phyloP scores from a whole-genome alignment of 2,113 vertebrate genomes.

The Marcusenius ussheri region DNA sequence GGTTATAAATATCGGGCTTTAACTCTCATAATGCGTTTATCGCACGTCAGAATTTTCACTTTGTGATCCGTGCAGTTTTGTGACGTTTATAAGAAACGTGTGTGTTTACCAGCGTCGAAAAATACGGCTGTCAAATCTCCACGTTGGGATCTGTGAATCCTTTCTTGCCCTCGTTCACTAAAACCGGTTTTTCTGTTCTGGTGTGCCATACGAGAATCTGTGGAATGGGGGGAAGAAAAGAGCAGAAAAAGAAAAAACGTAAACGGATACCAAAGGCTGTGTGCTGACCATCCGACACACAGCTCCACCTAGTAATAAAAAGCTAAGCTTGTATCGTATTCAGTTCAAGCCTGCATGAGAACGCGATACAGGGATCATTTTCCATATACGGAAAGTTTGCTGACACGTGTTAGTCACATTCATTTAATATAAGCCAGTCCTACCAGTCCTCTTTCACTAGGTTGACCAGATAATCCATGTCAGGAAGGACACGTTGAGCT shows the following conservation, averaged over 20 bases:
- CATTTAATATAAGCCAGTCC: not conserved
- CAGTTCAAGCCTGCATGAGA: not conserved
- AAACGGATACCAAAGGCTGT: not conserved
- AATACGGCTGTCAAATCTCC: slow-evolving; percentile 75
- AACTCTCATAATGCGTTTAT: not conserved
- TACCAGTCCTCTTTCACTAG: not conserved
- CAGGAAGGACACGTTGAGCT: not conserved
- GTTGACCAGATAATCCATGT: not conserved
- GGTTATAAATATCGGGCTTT: not conserved
- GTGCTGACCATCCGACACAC: not conserved
- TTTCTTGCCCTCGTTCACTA: slow-evolving; percentile 95
- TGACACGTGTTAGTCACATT: not conserved
- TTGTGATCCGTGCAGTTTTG: not conserved
- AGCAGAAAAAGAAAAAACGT: not conserved
- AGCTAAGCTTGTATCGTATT: not conserved
- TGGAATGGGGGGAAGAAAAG: slow-evolving; percentile 10
- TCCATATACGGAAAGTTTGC: not conserved
- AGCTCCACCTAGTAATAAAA: not conserved
- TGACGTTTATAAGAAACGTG: not conserved
- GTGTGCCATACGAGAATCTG: slow-evolving; percentile 99
- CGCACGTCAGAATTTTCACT: not conserved
- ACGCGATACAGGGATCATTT: not conserved
- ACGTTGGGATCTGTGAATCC: slow-evolving; percentile 94
- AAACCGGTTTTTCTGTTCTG: slow-evolving; percentile 91
- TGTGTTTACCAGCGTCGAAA: slow-evolving; percentile 36